Percentiles rank a stretch among this genome's conserved stretches.
phyloP scores from a whole-genome alignment of 2,797 vertebrate genomes.

The Argentina silus region DNA sequence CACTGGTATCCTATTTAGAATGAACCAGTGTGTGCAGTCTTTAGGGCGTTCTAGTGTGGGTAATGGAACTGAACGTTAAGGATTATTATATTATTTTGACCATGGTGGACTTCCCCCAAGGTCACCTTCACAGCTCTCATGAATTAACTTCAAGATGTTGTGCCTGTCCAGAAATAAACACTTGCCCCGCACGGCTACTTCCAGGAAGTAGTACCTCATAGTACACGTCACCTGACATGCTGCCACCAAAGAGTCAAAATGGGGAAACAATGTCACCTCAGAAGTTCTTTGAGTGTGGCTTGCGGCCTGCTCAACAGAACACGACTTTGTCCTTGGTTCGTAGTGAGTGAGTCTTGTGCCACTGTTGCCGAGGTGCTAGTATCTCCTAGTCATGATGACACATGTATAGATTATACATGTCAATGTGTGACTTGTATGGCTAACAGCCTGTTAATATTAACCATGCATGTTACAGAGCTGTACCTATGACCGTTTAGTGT shows the following conservation, averaged over 20 bases:
- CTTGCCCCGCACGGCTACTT: no score
- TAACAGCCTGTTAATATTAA: not conserved
- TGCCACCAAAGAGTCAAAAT: no score
- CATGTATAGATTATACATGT: not conserved
- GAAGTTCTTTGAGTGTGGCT: not conserved
- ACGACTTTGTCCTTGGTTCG: not conserved
- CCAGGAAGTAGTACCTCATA: no score
- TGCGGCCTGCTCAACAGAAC: not conserved
- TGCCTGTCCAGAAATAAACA: no score
- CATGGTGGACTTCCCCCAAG: not conserved
- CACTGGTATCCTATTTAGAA: no score
- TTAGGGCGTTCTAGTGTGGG: no score
- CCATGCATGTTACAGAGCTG: not conserved
- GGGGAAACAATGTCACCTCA: no score
- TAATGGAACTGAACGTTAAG: no score
- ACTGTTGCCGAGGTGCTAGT: not conserved
- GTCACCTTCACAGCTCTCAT: not conserved
- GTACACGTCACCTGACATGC: no score
- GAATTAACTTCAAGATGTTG: no score
- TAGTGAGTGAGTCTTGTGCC: not conserved
- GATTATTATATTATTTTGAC: no score
- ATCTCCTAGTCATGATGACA: not conserved
- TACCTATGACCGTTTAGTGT: not conserved
- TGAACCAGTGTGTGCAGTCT: no score
- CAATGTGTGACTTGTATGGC: conserved; percentile 2